Evolutionary conservation across 2,113 vertebrate genomes (phyloP).

Genomic region (Chlamydotis undulata): DNA sequence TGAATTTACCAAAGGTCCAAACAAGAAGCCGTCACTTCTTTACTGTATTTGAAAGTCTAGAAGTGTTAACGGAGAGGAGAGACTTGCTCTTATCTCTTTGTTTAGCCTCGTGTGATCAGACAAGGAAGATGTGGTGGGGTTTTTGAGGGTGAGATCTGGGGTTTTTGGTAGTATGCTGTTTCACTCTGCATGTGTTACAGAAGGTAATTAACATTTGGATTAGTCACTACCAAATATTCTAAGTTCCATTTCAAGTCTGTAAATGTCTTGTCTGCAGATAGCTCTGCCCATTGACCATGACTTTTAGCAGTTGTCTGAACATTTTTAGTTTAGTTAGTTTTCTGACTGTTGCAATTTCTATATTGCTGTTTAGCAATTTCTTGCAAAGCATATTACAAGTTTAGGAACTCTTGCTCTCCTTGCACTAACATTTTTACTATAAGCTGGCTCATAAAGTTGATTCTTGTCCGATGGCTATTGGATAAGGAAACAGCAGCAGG

Average conservation of each 20-base stretch:
- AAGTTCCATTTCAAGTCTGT: background rate
- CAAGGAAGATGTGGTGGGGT: background rate
- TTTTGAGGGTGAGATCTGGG: background rate
- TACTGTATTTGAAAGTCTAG: background rate
- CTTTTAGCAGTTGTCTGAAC: background rate
- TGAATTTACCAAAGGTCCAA: background rate
- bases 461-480: background rate
- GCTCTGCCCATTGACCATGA: background rate
- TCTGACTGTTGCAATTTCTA: background rate
- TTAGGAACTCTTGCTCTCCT: background rate
- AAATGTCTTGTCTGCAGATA: background rate
- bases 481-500: background rate
- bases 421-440: background rate
- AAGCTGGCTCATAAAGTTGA: background rate
- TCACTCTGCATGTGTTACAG: background rate
- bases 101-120: conserved; percentile 15
- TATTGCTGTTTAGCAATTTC: background rate
- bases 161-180: background rate
- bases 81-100: background rate
- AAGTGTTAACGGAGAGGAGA: background rate
- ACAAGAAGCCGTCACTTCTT: background rate
- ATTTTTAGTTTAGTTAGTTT: background rate
- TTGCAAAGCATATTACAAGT: background rate
- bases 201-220: conserved; percentile 16
- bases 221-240: background rate